A percentile compares a stretch with the other conserved stretches of the same genome.
These are phyloP conservation scores for Rhinopomastus cyanomelas DNA, from an alignment of 2,113 vertebrate genomes.

Conservation along the genomic window DNA sequence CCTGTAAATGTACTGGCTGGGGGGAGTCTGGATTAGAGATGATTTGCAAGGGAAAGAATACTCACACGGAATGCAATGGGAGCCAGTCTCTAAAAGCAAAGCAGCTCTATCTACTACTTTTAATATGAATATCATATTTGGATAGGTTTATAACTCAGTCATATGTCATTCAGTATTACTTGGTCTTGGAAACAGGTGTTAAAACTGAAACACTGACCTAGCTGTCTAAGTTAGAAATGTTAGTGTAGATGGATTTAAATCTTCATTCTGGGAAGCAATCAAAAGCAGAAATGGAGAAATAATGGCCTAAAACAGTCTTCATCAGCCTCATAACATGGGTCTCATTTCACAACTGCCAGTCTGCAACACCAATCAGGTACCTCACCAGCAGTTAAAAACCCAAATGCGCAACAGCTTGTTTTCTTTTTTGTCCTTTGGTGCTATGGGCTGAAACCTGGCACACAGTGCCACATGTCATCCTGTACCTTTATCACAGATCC, in stretches of 20 bases:
- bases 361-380: background rate
- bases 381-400: background rate
- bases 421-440: background rate
- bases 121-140: background rate
- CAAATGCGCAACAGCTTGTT: background rate
- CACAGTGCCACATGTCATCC: background rate
- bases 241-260: background rate
- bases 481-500: background rate
- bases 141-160: background rate
- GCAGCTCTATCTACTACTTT: background rate
- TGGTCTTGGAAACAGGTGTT: background rate
- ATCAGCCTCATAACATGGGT: background rate
- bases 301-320: background rate
- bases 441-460: rapidly evolving
- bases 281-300: background rate
- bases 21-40: background rate
- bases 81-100: background rate
- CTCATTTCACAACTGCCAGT: background rate
- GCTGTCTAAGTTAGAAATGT: background rate
- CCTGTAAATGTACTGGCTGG: background rate
- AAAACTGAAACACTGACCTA: background rate
- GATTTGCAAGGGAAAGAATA: background rate
- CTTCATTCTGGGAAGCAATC: background rate
- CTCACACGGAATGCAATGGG: background rate
- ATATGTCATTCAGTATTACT: background rate